A percentile compares a stretch with the other conserved stretches of the same genome.
Evolutionary conservation across 2,888 invertebrate species (phyloP).

Genomic region (Rugalucina vietnamica): DNA sequence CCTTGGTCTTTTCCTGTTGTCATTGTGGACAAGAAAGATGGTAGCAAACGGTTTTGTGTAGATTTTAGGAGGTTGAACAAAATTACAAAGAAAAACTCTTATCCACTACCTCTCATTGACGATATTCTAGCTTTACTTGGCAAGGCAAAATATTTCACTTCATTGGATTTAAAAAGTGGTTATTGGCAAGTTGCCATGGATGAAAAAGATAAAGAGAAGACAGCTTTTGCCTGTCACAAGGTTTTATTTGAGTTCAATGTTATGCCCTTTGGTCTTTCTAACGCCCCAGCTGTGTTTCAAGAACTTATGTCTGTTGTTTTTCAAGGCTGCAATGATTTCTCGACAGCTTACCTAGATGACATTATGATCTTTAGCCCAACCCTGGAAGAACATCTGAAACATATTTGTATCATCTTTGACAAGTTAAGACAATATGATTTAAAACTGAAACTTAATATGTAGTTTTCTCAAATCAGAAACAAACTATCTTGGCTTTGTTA

Average conservation of each 20-base stretch:
- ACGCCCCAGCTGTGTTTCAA: slow-evolving; percentile 42
- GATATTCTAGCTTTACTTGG: slow-evolving; percentile 39
- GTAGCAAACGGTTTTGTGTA: slow-evolving; percentile 26
- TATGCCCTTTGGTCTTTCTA: no score
- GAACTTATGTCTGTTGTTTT: slow-evolving; percentile 43
- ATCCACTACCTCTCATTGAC: slow-evolving; percentile 37
- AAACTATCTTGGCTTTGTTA: slow-evolving; percentile 38
- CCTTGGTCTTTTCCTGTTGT: background rate
- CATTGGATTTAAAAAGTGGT: no score
- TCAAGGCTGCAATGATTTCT: slow-evolving; percentile 42
- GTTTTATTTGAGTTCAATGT: no score
- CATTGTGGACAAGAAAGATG: slow-evolving; percentile 19
- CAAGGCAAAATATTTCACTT: slow-evolving; percentile 38
- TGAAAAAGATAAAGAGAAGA: slow-evolving; percentile 49
- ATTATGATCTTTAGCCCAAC: slow-evolving; percentile 48
- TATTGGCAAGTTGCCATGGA: slow-evolving; percentile 55
- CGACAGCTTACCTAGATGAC: slow-evolving; percentile 54
- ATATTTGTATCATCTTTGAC: slow-evolving; percentile 42
- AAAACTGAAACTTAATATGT: slow-evolving; percentile 48
- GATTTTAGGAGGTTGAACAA: no score
- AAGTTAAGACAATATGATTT: slow-evolving; percentile 32
- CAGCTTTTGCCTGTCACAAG: slow-evolving; percentile 43
- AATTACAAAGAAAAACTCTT: slow-evolving; percentile 26
- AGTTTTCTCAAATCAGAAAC: slow-evolving; percentile 44
- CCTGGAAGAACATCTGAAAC: slow-evolving; percentile 49